phyloP scores from a whole-genome alignment of 2,888 invertebrate species.

The Nemoura dubitans region DNA sequence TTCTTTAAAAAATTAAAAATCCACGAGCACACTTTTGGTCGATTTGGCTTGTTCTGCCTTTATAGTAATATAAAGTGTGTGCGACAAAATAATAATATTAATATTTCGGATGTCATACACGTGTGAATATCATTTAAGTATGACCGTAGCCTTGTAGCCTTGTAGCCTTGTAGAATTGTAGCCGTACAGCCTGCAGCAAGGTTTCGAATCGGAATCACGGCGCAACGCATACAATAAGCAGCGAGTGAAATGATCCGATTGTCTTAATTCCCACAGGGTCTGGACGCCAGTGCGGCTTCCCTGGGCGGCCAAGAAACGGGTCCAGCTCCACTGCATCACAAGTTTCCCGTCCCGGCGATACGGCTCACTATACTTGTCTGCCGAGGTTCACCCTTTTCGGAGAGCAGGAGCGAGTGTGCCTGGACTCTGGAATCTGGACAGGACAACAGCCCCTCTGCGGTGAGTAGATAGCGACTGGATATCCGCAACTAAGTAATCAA shows the following conservation, averaged over 20 bases:
- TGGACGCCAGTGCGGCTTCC: slow-evolving; percentile 54
- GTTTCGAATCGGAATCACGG: neutral
- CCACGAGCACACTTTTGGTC: too few relatives aligned
- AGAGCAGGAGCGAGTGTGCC: slow-evolving; percentile 55
- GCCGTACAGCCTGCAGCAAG: neutral
- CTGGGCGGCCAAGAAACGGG: slow-evolving; percentile 56
- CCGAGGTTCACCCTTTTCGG: slow-evolving; percentile 56
- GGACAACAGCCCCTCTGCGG: slow-evolving; percentile 56
- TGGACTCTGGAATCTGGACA: slow-evolving; percentile 56
- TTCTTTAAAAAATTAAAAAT: too few relatives aligned
- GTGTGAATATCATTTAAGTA: too few relatives aligned
- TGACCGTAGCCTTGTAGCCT: too few relatives aligned
- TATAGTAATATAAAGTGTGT: slow-evolving; percentile 34
- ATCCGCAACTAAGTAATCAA: too few relatives aligned
- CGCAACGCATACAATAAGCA: neutral
- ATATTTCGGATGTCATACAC: neutral
- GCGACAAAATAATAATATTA: neutral
- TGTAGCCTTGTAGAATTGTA: too few relatives aligned
- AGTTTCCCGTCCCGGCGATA: slow-evolving; percentile 53
- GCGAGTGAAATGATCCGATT: neutral
- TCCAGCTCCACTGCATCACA: slow-evolving; percentile 52
- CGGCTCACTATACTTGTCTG: slow-evolving; percentile 53
- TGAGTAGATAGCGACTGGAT: slow-evolving; percentile 48
- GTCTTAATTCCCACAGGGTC: neutral
- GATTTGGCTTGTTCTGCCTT: too few relatives aligned